Base-by-base conservation (phyloP, 2,888 invertebrate genomes). In the Dryococelus australis region DNA sequence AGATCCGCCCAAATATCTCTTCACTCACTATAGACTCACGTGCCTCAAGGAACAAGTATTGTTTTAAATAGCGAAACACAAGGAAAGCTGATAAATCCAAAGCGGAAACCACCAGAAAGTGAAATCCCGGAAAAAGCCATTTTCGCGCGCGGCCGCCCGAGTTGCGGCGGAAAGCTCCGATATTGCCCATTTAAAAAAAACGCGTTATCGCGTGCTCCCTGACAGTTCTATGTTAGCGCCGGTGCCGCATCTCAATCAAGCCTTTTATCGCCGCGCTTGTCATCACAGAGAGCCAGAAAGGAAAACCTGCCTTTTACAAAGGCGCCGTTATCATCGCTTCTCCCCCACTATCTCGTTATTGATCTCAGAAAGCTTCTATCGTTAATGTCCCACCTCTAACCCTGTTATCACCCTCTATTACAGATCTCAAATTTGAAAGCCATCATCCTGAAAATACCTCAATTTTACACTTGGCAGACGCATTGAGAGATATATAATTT, bases 121-220 rank as follows among this genome's bases (percentile, higher is more conserved):
- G 47, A 16, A 47, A 47, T 0, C 47, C 10, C 47, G 65, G 65
- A 65, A 20, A 20, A n/a, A 6, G 65, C 2, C 16, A n/a, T 65
- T n/a, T 65, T 20, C 65, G 65, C 65, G 65, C 13, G 35, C 35
- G 24, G 65, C 65, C 65, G n/a, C 65, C 8, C 65, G 65, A 65
- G 65, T 5, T 12, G 24, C 24, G 8, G 65, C 65, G n/a, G 65
- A 16, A 65, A 24, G 65, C 65, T 65, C 0, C 65, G n/a, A 65
- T 65, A 65, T 65, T 24, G 65, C 65, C 65, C 65, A 65, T 16
- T 65, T 65, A 0, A 0, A 2, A 2, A 65, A 65, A n/a, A 20
- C 65, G 65, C 65, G 65, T 65, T 47, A 65, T 65, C 65, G 65
- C 65, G 65, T 65, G 65, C 65, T 65, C 65, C 24, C 65, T 65